These are phyloP conservation scores for Melangyna quadrimaculata DNA, from an alignment of 2,888 invertebrate genomes.

Conservation along the genomic window DNA sequence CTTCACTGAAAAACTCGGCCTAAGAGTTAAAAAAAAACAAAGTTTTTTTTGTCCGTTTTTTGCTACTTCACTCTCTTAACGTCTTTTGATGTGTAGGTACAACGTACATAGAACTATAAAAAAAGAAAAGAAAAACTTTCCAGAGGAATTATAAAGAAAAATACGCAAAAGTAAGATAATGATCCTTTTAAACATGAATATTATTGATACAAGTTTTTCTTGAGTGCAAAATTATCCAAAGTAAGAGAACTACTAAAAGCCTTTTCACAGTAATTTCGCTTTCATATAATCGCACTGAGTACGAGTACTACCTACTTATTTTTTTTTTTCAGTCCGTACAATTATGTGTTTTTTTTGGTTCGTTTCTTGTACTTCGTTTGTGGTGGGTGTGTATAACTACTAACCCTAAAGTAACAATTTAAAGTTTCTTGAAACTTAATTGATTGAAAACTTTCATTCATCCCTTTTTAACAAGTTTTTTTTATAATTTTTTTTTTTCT, in stretches of 20 bases:
- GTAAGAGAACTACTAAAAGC: not conserved
- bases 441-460: conserved; percentile 51
- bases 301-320: not conserved
- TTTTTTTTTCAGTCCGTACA: not conserved
- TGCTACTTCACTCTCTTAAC: too few species aligned
- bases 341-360: not conserved
- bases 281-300: not conserved
- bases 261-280: not conserved
- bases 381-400: conserved; percentile 2
- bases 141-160: not conserved
- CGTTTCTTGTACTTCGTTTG: not conserved
- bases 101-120: too few species aligned
- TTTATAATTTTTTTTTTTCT: not conserved
- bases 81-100: too few species aligned
- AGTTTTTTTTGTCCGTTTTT: too few species aligned
- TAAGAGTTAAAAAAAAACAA: too few species aligned
- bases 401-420: conserved; percentile 33
- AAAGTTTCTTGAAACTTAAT: conserved; percentile 45
- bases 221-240: not conserved
- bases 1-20: too few species aligned
- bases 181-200: not conserved
- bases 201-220: not conserved
- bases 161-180: not conserved
- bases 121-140: not conserved
- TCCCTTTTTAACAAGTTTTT: not conserved